A percentile compares a stretch with the other conserved stretches of the same genome.
These are phyloP conservation scores for Polyergus mexicanus DNA, from an alignment of 1,140 invertebrate genomes.

Conservation along the genomic window DNA sequence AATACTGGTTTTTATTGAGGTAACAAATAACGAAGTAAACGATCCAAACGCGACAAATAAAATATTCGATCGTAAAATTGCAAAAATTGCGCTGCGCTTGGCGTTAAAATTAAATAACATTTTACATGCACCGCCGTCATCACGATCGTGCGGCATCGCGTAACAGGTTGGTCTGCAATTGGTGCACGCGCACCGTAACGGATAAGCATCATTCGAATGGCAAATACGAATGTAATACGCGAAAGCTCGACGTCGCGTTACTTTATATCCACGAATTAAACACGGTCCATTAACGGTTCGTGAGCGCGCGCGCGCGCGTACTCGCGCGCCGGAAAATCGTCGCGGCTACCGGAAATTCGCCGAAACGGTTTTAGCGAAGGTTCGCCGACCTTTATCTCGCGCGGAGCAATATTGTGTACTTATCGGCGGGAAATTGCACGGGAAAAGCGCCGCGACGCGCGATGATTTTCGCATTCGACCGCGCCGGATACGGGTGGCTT, in stretches of 20 bases:
- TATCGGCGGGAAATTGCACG: constrained; percentile 53
- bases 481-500: background rate
- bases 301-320: background rate
- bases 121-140: constrained; percentile 6
- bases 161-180: constrained; percentile 42
- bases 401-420: constrained; percentile 46
- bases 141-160: constrained; percentile 1
- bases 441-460: constrained; percentile 25
- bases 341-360: constrained; percentile 33
- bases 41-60: constrained; percentile 8
- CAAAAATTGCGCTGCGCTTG: constrained; percentile 19
- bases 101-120: constrained; percentile 43
- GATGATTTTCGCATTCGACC: constrained; percentile 31
- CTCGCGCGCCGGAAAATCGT: constrained; percentile 45
- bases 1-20: constrained; percentile 8
- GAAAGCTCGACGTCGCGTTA: constrained; percentile 20
- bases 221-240: constrained; percentile 45
- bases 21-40: background rate
- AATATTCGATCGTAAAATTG: constrained; percentile 27
- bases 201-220: constrained; percentile 39
- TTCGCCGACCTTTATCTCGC: constrained; percentile 39
- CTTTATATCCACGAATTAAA: constrained; percentile 52
- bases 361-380: constrained; percentile 38
- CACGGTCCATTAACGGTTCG: constrained; percentile 52
- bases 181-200: constrained; percentile 36